phyloP scores from a whole-genome alignment of 35 echinoderm and acorn worm genomes.

The Ptychodera flava region DNA sequence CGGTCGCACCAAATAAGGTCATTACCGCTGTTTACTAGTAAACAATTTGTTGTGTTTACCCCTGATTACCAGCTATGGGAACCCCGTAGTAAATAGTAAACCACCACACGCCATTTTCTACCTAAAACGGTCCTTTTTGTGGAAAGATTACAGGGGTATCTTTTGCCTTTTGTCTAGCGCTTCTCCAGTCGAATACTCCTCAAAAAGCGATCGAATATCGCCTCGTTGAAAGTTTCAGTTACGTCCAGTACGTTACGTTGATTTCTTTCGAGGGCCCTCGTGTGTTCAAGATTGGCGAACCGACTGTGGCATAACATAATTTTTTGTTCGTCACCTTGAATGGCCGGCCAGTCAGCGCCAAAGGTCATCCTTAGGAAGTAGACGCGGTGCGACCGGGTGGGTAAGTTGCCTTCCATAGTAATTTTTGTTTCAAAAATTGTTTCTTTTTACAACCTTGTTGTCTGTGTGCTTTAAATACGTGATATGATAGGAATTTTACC shows the following conservation, averaged over 20 bases:
- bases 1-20: conserved; percentile 74
- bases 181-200: not conserved
- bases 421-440: no score
- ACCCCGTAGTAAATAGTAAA: conserved; percentile 99
- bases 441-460: no score
- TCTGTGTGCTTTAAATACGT: no score
- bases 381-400: not conserved
- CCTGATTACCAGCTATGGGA: conserved; percentile 82
- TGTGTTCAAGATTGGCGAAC: not conserved
- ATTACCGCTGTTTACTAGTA: conserved; percentile 98
- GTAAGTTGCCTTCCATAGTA: no score
- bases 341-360: not conserved
- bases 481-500: no score
- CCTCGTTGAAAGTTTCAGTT: not conserved
- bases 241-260: not conserved
- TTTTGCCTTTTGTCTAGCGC: not conserved
- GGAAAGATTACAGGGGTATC: not conserved
- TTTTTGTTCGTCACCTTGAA: conserved; percentile 1
- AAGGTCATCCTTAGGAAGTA: not conserved
- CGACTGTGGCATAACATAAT: not conserved
- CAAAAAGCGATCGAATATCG: not conserved
- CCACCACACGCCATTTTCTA: conserved; percentile 98
- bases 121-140: conserved; percentile 80
- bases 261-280: not conserved
- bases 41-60: conserved; percentile 99